Evolutionary conservation across 1,140 invertebrate species (phyloP), one percentile per base, ranked within the genome.

Genomic region (Drosophila biarmipes): DNA sequence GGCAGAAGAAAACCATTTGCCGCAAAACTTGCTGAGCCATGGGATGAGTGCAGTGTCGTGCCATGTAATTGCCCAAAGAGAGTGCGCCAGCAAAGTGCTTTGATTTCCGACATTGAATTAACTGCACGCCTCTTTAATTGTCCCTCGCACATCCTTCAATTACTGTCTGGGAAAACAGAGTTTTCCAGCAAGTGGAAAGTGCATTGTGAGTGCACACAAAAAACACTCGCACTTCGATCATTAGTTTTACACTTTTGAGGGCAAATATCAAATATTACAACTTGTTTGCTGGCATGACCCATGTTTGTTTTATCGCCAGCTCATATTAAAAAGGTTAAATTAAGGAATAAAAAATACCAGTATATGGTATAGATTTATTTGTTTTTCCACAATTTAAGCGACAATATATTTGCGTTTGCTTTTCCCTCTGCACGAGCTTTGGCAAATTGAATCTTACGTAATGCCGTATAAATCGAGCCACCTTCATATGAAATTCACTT

Each of bases 41-140:
- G 71, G 56, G 78, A 56, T 51, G 49, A 64, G 58, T 48, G 62
- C 63, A 64, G 63, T 78, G 78, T 64, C 56, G 61, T 72, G 69
- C 73, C 49, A 48, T 63, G 53, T 74, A 75, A 75, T 75, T 75
- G 72, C 67, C 52, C 49, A 42, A 35, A 21, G 38, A 71, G 68
- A 72, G 68, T 48, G 68, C 56, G 45, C 42, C 61, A 84, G 63
- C 71, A 63, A 75, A 84, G 74, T 86, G 77, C 80, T 84, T 86
- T 84, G 80, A 84, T 84, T 84, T 73, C 66, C 73, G 77, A 86
- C 80, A 73, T 86, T 86, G 67, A 77, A 73, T 86, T 66, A 69
- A 69, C 63, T 69, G 67, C 78, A 74, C 68, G 74, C 67, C 73
- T 52, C 71, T 61, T 82, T 85, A 77, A 84, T 86, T 85, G 73